Base-by-base conservation (phyloP, 2,797 vertebrate genomes). In the Liparis tanakae region DNA sequence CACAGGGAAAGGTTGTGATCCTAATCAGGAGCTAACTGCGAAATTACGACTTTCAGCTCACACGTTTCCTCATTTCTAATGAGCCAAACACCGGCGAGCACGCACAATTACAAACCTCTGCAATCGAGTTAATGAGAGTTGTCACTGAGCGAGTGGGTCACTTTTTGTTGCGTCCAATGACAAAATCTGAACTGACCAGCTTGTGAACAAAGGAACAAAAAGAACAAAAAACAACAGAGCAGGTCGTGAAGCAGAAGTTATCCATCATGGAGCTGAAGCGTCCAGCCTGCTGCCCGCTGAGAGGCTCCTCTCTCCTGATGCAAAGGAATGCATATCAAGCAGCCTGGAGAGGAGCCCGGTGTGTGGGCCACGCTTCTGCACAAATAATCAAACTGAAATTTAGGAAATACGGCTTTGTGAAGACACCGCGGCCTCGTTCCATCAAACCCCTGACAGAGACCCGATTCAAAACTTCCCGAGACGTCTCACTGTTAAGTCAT, bases 321-420 rank as follows among this genome's bases (percentile, higher is more conserved):
- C 79, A 76, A 76, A 89, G 85, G 86, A 88, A 90, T 83, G 85
- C 88, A 89, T 88, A 89, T 85, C 83, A 89, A 91, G 89, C 70
- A 85, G 81, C 70, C 79, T 55, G 53, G 56, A 80, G 89, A 80
- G 66, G 78, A 53, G 82, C 82, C 80, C 81, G 79, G 74, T 81
- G 81, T 84, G 81, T 51, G 70, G 84, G 78, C 64, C 78, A 70
- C 79, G 80, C 85, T 67, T 79, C 85, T 75, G 74, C 76, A 71
- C 84, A 85, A 85, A 83, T 79, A 86, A 90, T 91, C 83, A 86
- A 85, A 85, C 72, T 53, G 74, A 83, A 83, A 88, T 87, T 86
- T 72, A 55, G 59, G 79, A 86, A 85, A 75, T 67, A 48, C 46
- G 51, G 67, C 85, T 85, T 81, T 85, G 79, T 84, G 85, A 87